A percentile compares a stretch with the other conserved stretches of the same genome.
These are phyloP conservation scores for Ophion ellenae DNA, from an alignment of 2,888 invertebrate genomes.

Conservation along the genomic window DNA sequence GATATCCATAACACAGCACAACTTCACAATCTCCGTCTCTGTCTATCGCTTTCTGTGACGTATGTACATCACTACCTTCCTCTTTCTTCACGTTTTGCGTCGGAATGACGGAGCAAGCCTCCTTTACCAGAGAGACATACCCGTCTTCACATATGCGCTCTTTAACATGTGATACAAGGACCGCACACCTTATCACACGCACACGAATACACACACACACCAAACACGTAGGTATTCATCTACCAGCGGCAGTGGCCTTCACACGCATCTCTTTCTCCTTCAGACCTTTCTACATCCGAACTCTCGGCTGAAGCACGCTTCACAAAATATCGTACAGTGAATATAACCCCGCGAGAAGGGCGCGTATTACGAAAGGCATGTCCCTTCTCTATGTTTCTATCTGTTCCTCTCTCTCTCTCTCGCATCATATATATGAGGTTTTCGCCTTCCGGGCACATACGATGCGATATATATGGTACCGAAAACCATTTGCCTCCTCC, in stretches of 20 bases:
- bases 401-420: conserved; percentile 23
- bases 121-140: conserved; percentile 20
- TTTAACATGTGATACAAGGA: conserved; percentile 57
- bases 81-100: conserved; percentile 53
- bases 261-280: conserved; percentile 57
- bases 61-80: background rate
- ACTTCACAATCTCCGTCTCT: conserved; percentile 48
- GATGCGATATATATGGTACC: conserved; percentile 47
- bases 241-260: conserved; percentile 43
- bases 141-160: conserved; percentile 25
- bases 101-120: conserved; percentile 40
- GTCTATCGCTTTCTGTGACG: background rate
- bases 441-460: conserved; percentile 54
- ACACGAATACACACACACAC: background rate
- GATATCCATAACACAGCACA: conserved; percentile 73
- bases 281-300: conserved; percentile 63
- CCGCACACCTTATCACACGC: conserved; percentile 14
- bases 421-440: conserved; percentile 21
- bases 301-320: conserved; percentile 75
- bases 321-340: conserved; percentile 75
- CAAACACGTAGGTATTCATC: conserved; percentile 44
- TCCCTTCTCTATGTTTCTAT: conserved; percentile 22
- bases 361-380: conserved; percentile 47
- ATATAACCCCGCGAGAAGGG: conserved; percentile 60
- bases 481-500: conserved; percentile 27